Base-by-base conservation (phyloP, 2,888 invertebrate species). In the Calliopum simillimum region DNA sequence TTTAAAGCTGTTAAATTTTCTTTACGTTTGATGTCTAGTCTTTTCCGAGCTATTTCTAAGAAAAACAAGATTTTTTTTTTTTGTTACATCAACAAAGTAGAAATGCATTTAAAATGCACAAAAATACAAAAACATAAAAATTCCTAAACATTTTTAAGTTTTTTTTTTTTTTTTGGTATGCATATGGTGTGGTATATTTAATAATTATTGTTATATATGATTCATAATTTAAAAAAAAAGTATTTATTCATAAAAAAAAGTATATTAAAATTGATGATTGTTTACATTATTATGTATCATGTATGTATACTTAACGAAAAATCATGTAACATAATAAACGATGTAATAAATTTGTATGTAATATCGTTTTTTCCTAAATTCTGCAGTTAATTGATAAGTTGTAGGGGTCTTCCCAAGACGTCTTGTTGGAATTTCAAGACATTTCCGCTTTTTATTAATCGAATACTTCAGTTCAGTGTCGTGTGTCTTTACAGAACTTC, bases 121-220 rank as follows among this genome's bases (percentile, higher is more conserved):
- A 33, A 53, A 61, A 68, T 23, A 58, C 25, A 47, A 47, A 43
- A 65, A 55, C 12, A 58, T 58, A 16, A 19, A 64, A 16, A 51
- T 64, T 16, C 3, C 11, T 33, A 41, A 59, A 16, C 8, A 61
- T 21, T 49, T 33, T 8, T 56, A 58, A 12, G 12, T 11, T 51
- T 63, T 41, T 25, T 33, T n/a, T 12, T 1, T n/a, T 47, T 51
- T 25, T 49, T 74, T 25, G 59, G 59, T 47, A 59, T 74, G 74
- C 80, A 80, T 79, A 80, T 80, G 80, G 80, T 80, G 77, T 80
- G 80, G 80, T 80, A 77, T 77, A 76, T 75, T 66, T 46, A n/a
- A 67, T 59, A 51, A 16, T 56, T 65, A 58, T 51, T 43, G 41
- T 13, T 4, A 33, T 6, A 47, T 47, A 47, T 4, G 6, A 47